Base-by-base conservation (phyloP, 2,888 invertebrate genomes). In the Trichogramma dendrolimi region DNA sequence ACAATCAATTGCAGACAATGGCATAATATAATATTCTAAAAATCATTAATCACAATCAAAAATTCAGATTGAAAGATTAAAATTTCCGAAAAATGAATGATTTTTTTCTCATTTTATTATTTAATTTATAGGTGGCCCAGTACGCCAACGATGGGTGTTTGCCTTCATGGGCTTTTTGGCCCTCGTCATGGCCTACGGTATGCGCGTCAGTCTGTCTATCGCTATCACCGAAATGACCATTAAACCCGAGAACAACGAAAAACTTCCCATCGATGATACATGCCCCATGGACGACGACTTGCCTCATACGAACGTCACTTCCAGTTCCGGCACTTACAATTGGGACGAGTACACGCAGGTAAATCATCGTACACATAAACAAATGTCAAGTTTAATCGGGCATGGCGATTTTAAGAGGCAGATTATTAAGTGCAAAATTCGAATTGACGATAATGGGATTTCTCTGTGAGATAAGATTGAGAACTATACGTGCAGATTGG, bases 111-210 rank as follows among this genome's bases (percentile, higher is more conserved):
- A 27, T 27, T 27, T 27, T 27, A 27, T 27, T 27, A 27, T 27
- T 27, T 27, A 2, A 2, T 48, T 52, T 55, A 6, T n/a, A 67
- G 67, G 66, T 60, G 63, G 59, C 7, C 53, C 60, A 8, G 61
- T 78, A 42, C 72, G 72, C 5, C 78, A 79, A 65, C 66, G 78
- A 76, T 78, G 77, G 78, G 70, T 79, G 4, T 78, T 79, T 39
- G 78, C 76, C 1, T 42, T 89, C 52, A 89, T 90, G 89, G 86
- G 88, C 6, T 83, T 89, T 68, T 72, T 89, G 69, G 89, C 87
- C 40, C 83, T 89, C 41, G 83, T 87, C 64, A 89, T 88, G 74
- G 89, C 89, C 40, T 90, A 89, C 73, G 87, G 88, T 42, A 89
- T 89, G 89, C 81, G 90, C 8, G 86, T 89, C 2, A 87, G 87